phyloP scores from a whole-genome alignment of 2,888 invertebrate genomes.

The Leptinotarsa rubiginosa region DNA sequence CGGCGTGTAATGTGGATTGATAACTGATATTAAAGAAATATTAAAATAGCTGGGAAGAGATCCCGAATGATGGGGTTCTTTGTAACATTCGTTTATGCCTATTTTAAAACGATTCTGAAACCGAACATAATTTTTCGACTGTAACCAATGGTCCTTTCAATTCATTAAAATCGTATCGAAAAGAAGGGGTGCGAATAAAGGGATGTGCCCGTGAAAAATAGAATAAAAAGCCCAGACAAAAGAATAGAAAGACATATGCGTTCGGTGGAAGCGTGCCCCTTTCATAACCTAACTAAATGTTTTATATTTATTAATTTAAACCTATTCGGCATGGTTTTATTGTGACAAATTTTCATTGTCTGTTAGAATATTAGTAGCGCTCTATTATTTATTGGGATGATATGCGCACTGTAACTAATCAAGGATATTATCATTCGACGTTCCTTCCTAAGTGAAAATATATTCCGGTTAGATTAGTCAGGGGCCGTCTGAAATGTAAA shows the following conservation, averaged over 20 bases:
- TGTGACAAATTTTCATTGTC: conserved; percentile 38
- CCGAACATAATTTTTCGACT: conserved; percentile 47
- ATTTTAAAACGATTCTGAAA: conserved; percentile 36
- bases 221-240: conserved; percentile 47
- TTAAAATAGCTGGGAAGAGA: conserved; percentile 6
- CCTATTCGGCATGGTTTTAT: conserved; percentile 42
- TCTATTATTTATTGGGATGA: conserved; percentile 38
- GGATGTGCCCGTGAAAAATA: conserved; percentile 56
- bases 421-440: conserved; percentile 2
- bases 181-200: conserved; percentile 55
- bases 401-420: conserved; percentile 35
- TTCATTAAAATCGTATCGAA: conserved; percentile 54
- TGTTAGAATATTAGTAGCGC: conserved; percentile 34
- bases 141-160: conserved; percentile 49
- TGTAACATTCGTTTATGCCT: conserved; percentile 21
- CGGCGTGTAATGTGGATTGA: conserved; percentile 11
- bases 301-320: conserved; percentile 52
- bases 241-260: conserved; percentile 43
- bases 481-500: no score
- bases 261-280: conserved; percentile 37
- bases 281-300: conserved; percentile 35
- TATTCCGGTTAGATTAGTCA: neutral
- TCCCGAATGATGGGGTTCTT: neutral
- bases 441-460: neutral
- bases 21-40: conserved; percentile 6